These are phyloP conservation scores for Dryadula phaetusa DNA, from an alignment of 2,888 invertebrate genomes.

Conservation along the genomic window DNA sequence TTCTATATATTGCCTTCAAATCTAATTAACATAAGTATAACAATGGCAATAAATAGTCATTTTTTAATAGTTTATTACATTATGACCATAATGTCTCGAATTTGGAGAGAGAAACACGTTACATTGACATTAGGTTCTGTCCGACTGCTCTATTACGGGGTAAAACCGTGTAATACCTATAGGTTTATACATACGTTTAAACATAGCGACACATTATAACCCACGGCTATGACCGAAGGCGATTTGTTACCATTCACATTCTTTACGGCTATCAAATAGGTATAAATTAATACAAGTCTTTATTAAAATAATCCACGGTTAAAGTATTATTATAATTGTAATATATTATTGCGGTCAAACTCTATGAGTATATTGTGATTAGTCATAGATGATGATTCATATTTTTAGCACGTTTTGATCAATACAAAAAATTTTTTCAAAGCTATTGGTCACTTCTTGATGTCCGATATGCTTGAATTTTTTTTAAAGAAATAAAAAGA, in stretches of 20 bases:
- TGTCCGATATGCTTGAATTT: not conserved
- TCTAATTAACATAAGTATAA: too few species aligned
- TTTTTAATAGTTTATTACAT: too few species aligned
- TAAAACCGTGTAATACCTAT: not conserved
- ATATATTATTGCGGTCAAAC: slow-evolving; percentile 28
- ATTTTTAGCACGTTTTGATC: not conserved
- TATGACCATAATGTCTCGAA: too few species aligned
- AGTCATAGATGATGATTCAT: not conserved
- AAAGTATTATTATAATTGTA: slow-evolving; percentile 37
- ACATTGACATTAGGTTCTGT: too few species aligned
- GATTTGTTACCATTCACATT: slow-evolving; percentile 36
- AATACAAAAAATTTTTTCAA: too few species aligned
- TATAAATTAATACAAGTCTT: slow-evolving; percentile 35
- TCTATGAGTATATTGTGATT: not conserved
- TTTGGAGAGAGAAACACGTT: too few species aligned
- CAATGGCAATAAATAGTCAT: too few species aligned
- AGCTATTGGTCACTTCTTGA: too few species aligned
- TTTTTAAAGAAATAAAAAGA: too few species aligned
- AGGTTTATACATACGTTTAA: not conserved
- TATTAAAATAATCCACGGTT: slow-evolving; percentile 36
- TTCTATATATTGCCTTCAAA: too few species aligned
- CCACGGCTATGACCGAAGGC: slow-evolving; percentile 34
- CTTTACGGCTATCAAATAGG: slow-evolving; percentile 40
- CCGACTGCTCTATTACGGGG: too few species aligned
- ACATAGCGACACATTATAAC: not conserved